phyloP scores from a whole-genome alignment of 2,113 vertebrate species.

The Motacilla tschutschensis region DNA sequence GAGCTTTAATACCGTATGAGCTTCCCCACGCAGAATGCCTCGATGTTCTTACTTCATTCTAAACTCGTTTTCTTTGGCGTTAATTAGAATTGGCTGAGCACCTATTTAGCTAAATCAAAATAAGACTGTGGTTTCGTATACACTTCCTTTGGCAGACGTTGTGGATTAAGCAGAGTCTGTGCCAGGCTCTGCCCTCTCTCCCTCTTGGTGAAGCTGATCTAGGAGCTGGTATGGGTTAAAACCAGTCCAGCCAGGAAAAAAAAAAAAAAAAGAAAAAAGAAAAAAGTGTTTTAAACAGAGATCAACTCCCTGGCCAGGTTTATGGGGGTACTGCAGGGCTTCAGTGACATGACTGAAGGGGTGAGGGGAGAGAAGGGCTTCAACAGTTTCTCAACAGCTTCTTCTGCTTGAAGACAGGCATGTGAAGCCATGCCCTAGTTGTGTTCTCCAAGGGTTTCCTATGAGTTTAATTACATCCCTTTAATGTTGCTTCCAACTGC shows the following conservation, averaged over 20 bases:
- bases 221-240: not conserved
- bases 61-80: slow-evolving; percentile 16
- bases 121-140: slow-evolving; percentile 7
- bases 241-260: not conserved
- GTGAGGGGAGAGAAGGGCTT: not conserved
- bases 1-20: not conserved
- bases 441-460: slow-evolving; percentile 49
- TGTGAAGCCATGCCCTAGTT: slow-evolving; percentile 40
- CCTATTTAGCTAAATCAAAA: slow-evolving; percentile 41
- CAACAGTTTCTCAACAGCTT: not conserved
- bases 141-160: slow-evolving; percentile 9
- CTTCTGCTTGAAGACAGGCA: not conserved
- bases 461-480: slow-evolving; percentile 40
- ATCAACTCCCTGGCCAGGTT: not conserved
- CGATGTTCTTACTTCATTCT: not conserved
- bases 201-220: not conserved
- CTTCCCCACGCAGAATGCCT: not conserved
- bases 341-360: not conserved
- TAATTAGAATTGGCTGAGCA: slow-evolving; percentile 41
- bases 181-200: slow-evolving; percentile 41
- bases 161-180: slow-evolving; percentile 20
- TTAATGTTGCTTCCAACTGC: slow-evolving; percentile 18
- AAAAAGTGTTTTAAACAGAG: not conserved
- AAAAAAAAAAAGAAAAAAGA: no score
- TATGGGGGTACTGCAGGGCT: not conserved